Evolutionary conservation across 2,113 vertebrate species (phyloP), one percentile per base, ranked within the genome.

Genomic region (Rhinoderma darwinii): DNA sequence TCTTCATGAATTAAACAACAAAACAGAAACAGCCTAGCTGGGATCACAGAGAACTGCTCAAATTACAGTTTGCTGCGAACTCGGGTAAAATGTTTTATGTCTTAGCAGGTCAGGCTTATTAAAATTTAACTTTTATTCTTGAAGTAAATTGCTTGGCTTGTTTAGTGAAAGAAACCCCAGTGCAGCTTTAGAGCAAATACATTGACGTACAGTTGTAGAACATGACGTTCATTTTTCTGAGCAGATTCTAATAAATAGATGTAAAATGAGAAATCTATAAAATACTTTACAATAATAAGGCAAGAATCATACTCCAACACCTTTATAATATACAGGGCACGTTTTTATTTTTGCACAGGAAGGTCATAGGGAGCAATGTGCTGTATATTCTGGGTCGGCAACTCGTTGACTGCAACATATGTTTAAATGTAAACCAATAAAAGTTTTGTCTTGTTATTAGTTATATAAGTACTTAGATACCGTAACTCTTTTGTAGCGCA

Each of bases 1-100:
- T 32, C 68, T 56, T 84, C 14, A 56, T 73, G 47, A 54, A 84
- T 74, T 84, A 75, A 83, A 83, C 47, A 83, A 75, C 50, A 75
- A 54, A 84, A 43, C n/a, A 50, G 35, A 63, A 63, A 41, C 59
- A 11, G 5, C 44, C 17, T 20, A 44, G 50, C 68, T 47, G 17
- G 30, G 54, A 77, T 85, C 39, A 85, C 39, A 43, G 73, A 43
- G 39, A 7, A 74, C 56, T 47, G 50, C 72, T 56, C 22, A 30
- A 39, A 37, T 75, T 82, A 14, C 39, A 59, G 72, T 75, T 84
- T 84, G 68, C 11, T 41, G 20, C 22, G 59, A 59, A 35, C 47
- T 27, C 25, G 43, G 30, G 35, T 43, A 59, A 75, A 76, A 32
- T 75, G 50, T 76, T 76, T 75, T 84, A 73, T 74, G 35, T 59